phyloP scores from a whole-genome alignment of 2,113 vertebrate genomes.

The Megaptera novaeangliae region DNA sequence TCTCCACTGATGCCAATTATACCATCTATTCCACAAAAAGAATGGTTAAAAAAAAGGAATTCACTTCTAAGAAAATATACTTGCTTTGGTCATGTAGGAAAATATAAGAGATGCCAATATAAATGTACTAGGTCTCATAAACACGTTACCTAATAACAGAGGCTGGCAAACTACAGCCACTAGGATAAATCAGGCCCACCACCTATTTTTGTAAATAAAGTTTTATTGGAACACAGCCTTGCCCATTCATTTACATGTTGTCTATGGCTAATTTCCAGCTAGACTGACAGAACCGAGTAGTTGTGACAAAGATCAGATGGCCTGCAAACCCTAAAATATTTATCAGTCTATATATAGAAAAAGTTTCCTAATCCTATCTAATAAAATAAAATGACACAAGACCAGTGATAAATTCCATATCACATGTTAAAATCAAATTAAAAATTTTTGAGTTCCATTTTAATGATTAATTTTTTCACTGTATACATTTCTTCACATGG shows the following conservation, averaged over 20 bases:
- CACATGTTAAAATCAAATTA: background rate
- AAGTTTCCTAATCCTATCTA: background rate
- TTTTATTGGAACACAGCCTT: background rate
- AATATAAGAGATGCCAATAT: background rate
- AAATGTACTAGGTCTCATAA: background rate
- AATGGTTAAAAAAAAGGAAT: background rate
- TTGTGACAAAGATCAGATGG: background rate
- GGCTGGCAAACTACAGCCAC: background rate
- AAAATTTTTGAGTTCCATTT: background rate
- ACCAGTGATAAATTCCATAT: background rate
- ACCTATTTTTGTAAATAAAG: background rate
- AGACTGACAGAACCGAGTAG: background rate
- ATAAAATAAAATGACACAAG: conserved; percentile 18
- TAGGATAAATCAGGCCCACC: background rate
- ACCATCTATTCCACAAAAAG: background rate
- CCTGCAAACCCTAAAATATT: conserved; percentile 12
- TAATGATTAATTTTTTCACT: background rate
- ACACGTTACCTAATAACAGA: background rate
- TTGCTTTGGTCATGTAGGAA: background rate
- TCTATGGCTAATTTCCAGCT: background rate
- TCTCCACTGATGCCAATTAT: background rate
- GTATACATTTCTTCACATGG: background rate
- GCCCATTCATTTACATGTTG: background rate
- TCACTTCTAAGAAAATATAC: background rate
- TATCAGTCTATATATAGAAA: background rate